Conservation (phyloP, 2,888 invertebrate genomes). For the Apeira syringaria region DNA sequence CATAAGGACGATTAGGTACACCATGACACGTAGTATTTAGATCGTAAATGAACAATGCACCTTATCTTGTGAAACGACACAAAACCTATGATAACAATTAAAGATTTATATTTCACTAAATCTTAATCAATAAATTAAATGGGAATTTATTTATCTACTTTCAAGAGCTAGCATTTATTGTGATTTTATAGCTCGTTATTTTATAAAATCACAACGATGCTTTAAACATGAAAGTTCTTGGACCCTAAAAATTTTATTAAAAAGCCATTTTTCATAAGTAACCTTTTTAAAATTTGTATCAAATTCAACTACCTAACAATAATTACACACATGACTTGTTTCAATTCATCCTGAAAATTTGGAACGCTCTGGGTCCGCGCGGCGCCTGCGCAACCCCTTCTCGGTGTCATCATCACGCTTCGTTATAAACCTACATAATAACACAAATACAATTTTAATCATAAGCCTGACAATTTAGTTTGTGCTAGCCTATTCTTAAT, state of each 20-base stretch:
- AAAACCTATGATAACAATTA: slow-evolving; percentile 1
- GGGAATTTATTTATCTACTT: slow-evolving; percentile 31
- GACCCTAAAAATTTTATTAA: slow-evolving; percentile 80
- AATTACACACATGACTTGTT: slow-evolving; percentile 64
- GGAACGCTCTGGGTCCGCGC: slow-evolving; percentile 63
- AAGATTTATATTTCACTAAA: slow-evolving; percentile 1
- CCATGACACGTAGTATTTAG: slow-evolving; percentile 8
- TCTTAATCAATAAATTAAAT: slow-evolving; percentile 5
- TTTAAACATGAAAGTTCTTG: slow-evolving; percentile 65
- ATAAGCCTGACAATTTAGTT: neutral
- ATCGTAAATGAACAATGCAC: slow-evolving; percentile 15
- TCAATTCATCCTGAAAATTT: slow-evolving; percentile 60
- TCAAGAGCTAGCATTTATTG: slow-evolving; percentile 31
- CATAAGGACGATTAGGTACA: slow-evolving; percentile 17
- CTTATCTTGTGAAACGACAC: slow-evolving; percentile 5
- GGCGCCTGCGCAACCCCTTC: slow-evolving; percentile 56
- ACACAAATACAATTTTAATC: slow-evolving; percentile 3
- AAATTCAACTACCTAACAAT: slow-evolving; percentile 76
- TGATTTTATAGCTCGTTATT: slow-evolving; percentile 35
- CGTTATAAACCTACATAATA: slow-evolving; percentile 4
- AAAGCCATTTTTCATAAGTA: slow-evolving; percentile 79
- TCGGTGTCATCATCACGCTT: slow-evolving; percentile 2
- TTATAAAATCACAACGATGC: slow-evolving; percentile 52
- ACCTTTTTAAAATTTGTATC: slow-evolving; percentile 78
- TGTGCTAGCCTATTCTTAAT: slow-evolving; percentile 4